Evolutionary conservation across 1,140 invertebrate species (phyloP), one percentile per base, ranked within the genome.

Genomic region (Amyelois transitella): DNA sequence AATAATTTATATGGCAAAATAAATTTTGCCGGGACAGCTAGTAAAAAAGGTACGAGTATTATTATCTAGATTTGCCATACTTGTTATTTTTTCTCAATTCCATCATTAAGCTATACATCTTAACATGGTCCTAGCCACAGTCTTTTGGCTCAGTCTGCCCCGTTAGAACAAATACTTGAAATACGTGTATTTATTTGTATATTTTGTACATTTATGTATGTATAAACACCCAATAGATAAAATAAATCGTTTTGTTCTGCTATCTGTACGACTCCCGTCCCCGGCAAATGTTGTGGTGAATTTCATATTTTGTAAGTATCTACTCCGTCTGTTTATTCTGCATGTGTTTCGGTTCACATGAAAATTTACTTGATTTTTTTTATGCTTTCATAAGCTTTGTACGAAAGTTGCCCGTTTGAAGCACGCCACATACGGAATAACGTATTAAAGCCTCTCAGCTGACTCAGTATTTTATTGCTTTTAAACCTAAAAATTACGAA

Each of bases 261-360:
- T 43, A 25, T 60, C 77, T 18, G 58, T 87, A 76, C 75, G 22
- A 59, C 69, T 45, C 72, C 67, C 71, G 77, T 83, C 75, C 80
- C 80, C 56, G 69, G 77, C 75, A 87, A 87, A 87, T 86, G 82
- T 84, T 86, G 82, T 84, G 82, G 84, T 86, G 84, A 87, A 87
- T 88, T 86, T 88, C 85, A 88, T 88, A 88, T 88, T 88, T 88
- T 88, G 85, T 84, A 83, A 87, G 84, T 88, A 88, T 88, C 82
- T 88, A 83, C 83, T 74, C 69, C 73, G 81, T 81, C 75, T 86
- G 85, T 85, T 86, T 88, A 88, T 86, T 86, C 80, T 79, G 73
- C 85, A 88, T 86, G 77, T 88, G 85, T 88, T 86, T 83, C 64
- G 82, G 85, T 88, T 88, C 85, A 85, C 85, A 88, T 88, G 82